Base-by-base conservation (phyloP, 2,797 vertebrate species). In the Acrocephalus scirpaceus region DNA sequence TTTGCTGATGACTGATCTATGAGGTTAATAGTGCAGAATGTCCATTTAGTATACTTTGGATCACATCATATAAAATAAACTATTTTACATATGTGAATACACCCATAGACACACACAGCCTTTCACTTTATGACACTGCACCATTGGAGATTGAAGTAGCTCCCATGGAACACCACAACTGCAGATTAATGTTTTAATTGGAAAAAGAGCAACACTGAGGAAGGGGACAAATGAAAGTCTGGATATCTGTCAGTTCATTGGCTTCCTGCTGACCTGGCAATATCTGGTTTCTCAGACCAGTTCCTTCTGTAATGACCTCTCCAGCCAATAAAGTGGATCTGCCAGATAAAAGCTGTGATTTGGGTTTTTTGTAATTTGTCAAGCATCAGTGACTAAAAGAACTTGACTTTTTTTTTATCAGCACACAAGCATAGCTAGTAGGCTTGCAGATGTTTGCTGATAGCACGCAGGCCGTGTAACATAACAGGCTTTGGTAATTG, bases 391-490 rank as follows among this genome's bases (percentile, higher is more conserved):
- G 34, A 34, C 66, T 86, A 73, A 75, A 61, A 61, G 76, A 56
- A 82, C 73, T 36, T 83, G 82, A 56, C 72, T 88, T 48, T n/a
- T 30, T 84, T 87, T 85, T 90, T 76, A 86, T 89, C 83, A 94
- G 80, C 83, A 16, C 79, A 34, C 19, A 7, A 60, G 74, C 79
- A 66, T 61, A 80, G 81, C 23, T 22, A 79, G 88, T 7, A 32
- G 81, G 38, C 26, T 64, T 91, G 74, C 78, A 89, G 88, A 85
- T 93, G 57, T 87, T 84, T 85, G 34, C 83, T 79, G 88, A 79
- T 87, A 94, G 65, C 67, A 64, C 6, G 0, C 42, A 27, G 83
- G 60, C 56, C 3, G 4, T 70, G 87, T 89, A 87, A 50, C 76
- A 19, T 53, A 88, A 76, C 81, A 57, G 40, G 53, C 77, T 80